Percentiles rank a stretch among this genome's conserved stretches.
Conservation (phyloP, 2,888 invertebrate genomes). For the Philonicus albiceps region DNA sequence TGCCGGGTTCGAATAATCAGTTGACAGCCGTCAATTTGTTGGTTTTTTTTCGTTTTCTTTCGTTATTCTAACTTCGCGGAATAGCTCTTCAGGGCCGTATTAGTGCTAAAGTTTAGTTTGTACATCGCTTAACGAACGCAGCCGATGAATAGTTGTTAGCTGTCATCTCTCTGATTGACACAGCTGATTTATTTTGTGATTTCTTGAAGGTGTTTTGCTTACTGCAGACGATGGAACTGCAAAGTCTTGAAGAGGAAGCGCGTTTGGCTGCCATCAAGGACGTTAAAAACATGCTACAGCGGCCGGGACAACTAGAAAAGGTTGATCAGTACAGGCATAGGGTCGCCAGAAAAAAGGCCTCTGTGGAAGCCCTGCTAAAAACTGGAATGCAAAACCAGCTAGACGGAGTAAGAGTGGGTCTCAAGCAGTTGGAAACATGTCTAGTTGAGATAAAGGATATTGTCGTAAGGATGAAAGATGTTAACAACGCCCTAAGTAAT, state of each 20-base stretch:
- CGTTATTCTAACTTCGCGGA: neutral
- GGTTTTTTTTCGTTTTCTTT: no score
- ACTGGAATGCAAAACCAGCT: conserved; percentile 99
- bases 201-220: neutral
- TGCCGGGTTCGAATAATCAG: no score
- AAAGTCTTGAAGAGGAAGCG: conserved; percentile 79
- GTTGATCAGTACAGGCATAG: conserved; percentile 65
- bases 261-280: conserved; percentile 81
- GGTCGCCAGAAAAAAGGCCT: conserved; percentile 60
- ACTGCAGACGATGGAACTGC: conserved; percentile 62
- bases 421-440: conserved; percentile 87
- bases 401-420: conserved; percentile 93
- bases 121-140: neutral
- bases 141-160: neutral
- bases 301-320: conserved; percentile 95
- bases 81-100: neutral
- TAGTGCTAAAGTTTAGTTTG: no score
- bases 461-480: conserved; percentile 74
- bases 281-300: conserved; percentile 90
- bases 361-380: conserved; percentile 70
- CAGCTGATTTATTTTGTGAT: neutral
- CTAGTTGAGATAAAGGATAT: conserved; percentile 84
- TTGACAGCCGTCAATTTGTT: no score
- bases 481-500: conserved; percentile 76
- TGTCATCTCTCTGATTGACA: neutral